These are phyloP conservation scores for Pangasianodon hypophthalmus DNA, from an alignment of 2,113 vertebrate species.

Conservation along the genomic window DNA sequence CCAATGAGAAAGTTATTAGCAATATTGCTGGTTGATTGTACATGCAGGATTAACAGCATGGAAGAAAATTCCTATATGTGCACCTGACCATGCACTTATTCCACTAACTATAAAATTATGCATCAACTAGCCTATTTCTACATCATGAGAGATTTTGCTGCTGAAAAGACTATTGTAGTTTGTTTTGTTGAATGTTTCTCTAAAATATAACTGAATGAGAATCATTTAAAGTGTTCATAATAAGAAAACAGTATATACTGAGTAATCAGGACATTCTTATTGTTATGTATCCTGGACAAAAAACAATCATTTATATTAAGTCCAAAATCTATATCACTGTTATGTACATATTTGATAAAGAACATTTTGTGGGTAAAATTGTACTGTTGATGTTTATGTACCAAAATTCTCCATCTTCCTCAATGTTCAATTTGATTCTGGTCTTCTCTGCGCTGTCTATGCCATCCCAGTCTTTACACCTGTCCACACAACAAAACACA, in stretches of 20 bases:
- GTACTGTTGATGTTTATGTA: conserved; percentile 46
- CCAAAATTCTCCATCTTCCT: conserved; percentile 82
- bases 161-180: neutral
- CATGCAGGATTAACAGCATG: neutral
- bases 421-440: conserved; percentile 66
- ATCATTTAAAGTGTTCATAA: neutral
- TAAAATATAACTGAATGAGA: neutral
- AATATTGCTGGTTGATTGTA: neutral
- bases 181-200: neutral
- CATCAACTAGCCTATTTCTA: neutral
- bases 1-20: neutral
- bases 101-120: neutral
- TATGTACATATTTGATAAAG: neutral
- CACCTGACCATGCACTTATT: neutral
- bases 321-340: neutral
- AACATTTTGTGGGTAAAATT: neutral
- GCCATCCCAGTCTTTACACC: conserved; percentile 70
- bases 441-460: conserved; percentile 68
- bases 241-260: neutral
- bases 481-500: conserved; percentile 50
- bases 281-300: neutral
- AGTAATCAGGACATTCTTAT: neutral
- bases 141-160: neutral
- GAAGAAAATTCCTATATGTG: neutral
- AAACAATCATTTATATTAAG: neutral